Conservation (phyloP, 2,113 vertebrate species). For the Sturnira hondurensis region DNA sequence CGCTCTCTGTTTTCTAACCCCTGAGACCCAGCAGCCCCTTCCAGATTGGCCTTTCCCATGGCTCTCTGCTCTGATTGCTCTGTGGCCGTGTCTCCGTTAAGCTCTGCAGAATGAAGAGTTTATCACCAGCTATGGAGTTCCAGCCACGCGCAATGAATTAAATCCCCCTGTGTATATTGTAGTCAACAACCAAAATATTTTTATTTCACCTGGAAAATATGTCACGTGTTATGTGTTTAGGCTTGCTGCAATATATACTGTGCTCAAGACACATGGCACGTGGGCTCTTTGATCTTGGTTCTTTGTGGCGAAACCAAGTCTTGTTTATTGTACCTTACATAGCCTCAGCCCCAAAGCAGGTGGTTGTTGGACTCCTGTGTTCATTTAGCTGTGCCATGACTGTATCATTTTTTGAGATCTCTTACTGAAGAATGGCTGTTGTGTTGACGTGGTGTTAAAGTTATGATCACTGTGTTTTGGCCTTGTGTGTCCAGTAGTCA, state of each 20-base stretch:
- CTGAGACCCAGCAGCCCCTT: neutral
- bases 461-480: neutral
- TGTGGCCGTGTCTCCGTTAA: neutral
- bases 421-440: neutral
- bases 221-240: neutral
- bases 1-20: neutral
- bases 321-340: neutral
- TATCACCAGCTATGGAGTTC: neutral
- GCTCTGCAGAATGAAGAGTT: neutral
- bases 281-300: neutral
- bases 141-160: neutral
- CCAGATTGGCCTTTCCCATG: neutral
- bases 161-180: neutral
- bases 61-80: neutral
- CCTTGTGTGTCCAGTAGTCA: neutral
- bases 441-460: neutral
- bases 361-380: neutral
- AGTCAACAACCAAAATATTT: conserved; percentile 6
- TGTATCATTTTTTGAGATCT: neutral
- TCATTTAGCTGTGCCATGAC: neutral
- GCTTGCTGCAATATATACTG: neutral
- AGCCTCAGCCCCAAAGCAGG: neutral
- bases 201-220: neutral
- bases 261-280: neutral
- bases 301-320: neutral